Evolutionary conservation across 2,797 vertebrate genomes (phyloP), one percentile per base, ranked within the genome.

Genomic region (Cyclopterus lumpus): DNA sequence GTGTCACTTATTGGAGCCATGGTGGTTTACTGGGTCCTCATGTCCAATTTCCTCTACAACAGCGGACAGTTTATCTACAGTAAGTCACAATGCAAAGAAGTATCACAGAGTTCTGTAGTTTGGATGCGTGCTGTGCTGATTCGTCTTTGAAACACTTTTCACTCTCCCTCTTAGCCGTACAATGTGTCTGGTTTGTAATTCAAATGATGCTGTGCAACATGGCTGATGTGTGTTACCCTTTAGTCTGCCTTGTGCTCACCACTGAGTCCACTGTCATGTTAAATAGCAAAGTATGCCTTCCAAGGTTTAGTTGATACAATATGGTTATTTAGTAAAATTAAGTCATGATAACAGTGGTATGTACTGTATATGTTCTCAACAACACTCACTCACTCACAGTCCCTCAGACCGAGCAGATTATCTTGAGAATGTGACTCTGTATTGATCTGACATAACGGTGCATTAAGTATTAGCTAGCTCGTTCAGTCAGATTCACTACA

Each of bases 21-120:
- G 98, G 95, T 99, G 86, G 96, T 99, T 82, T 99, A 99, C 86
- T 99, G 98, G 98, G 98, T 99, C 24, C 97, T 99, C 70, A 99
- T 99, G 98, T 98, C 98, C 80, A 99, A 99, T 91, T 99, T 99
- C 82, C 94, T 99, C 53, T 99, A 94, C 90, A 99, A 99, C 87
- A 97, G 96, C 0, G 98, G 98, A 26, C 96, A 96, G 86, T 99
- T 97, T 81, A 96, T 99, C 89, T 97, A 97, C 91, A 97, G 98
- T 99, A 93, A 96, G 97, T 96, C 32, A 22, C 24, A 30, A 18
- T 8, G 30, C 5, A 30, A 55, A 36, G 4, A 75, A 5, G n/a
- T 12, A 6, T 70, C 4, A 3, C 14, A 5, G n/a, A 20, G 51
- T 24, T 15, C 20, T 51, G 0, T 10, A 4, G 6, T 3, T 4